Base-by-base conservation (phyloP, 2,888 invertebrate species). In the Noctua fimbriata region DNA sequence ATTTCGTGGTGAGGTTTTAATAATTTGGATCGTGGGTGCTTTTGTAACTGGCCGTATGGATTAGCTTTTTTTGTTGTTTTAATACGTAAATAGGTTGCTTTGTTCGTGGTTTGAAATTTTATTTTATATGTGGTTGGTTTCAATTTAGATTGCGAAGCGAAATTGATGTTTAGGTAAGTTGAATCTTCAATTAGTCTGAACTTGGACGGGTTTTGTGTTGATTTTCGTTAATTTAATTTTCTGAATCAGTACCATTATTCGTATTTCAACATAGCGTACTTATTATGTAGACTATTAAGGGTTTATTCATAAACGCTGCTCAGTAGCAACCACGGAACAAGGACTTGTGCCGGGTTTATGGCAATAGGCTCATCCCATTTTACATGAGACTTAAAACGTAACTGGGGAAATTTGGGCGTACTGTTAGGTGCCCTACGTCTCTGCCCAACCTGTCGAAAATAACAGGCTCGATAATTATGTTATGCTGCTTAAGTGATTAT, bases 1-100 rank as follows among this genome's bases (percentile, higher is more conserved):
- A 67, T 79, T 83, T 36, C 52, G 76, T 58, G 60, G 52, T 63
- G 47, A 71, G 71, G 66, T 86, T 86, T 76, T 73, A 86, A 73
- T 86, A 86, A 73, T 86, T 79, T 76, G 18, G 32, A 6, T 71
- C 14, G 58, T 14, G 47, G 65, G 6, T 67, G 63, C 52, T 75
- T 76, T 66, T 69, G 67, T 69, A 52, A 71, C 58, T 69, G 36
- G 63, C 49, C 44, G n/a, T 67, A 24, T 32, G 16, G 66, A 71
- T 76, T 66, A 55, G 60, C 18, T 32, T 28, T 81, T 75, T 58
- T 60, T 71, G 36, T 32, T 81, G 10, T 71, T 71, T 77, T 69
- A 18, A 47, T 70, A 47, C 18, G 24, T 69, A 24, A 63, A 69
- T 49, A 49, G 65, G 41, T 21, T 10, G 32, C n/a, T 69, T 55